Evolutionary conservation across 2,113 vertebrate species (phyloP), one percentile per base, ranked within the genome.

Genomic region (Megaleporinus macrocephalus): DNA sequence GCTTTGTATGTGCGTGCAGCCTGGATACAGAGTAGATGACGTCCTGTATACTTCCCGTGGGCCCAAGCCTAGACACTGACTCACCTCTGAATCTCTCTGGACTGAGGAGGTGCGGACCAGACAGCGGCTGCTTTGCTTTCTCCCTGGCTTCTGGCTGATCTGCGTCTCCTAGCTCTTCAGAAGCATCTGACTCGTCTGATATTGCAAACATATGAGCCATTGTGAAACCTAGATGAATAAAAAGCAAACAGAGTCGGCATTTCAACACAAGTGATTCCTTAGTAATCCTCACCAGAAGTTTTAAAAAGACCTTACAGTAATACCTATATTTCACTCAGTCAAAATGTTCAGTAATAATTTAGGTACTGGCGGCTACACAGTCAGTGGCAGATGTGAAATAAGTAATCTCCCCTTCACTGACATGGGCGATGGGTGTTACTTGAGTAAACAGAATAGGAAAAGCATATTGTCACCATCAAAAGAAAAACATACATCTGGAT

Each of bases 151-250:
- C 3, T 14, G 0, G 29, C 41, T 18, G 24, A 26, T 89, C 75
- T 15, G 71, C 73, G 72, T 89, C 90, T 61, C 83, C 91, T n/a
- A 89, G 80, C 73, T 90, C 92, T 29, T 93, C 92, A 0, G 92
- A 90, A 0, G 90, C n/a, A 1, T 94, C 94, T 6, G 93, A 94
- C 0, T 95, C 94, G 12, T 92, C 93, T 16, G 93, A 94, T 72
- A 94, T 90, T 0, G 53, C 84, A 81, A 94, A 95, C 15, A 89
- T 88, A 27, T 91, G 73, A 29, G 88, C 91, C 94, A 94, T 94
- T 63, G 81, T 87, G 84, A 86, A 89, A 92, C 91, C 93, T 94
- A 84, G 0, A 76, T n/a, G n/a, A 70, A 65, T 47, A 69, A 7
- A 79, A 41, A 44, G n/a, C n/a, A n/a, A n/a, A n/a, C n/a, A n/a